These are phyloP conservation scores for Seladonia tumulorum DNA, from an alignment of 2,888 invertebrate genomes.

Conservation along the genomic window DNA sequence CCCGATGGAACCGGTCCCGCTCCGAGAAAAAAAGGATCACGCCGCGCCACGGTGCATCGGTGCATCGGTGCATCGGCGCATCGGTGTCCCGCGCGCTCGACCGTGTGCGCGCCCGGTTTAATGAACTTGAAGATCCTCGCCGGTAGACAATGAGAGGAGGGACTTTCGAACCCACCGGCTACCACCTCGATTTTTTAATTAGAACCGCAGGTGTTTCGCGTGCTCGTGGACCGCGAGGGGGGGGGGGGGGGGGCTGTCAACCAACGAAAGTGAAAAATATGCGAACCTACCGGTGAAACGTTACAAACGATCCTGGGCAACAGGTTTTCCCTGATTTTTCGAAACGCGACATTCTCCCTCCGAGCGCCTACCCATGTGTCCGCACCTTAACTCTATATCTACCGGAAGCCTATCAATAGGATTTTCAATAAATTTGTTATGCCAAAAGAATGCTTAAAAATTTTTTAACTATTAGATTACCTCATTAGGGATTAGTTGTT, in stretches of 20 bases:
- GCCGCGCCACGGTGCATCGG: conserved; percentile 26
- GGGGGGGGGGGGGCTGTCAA: background rate
- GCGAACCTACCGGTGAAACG: background rate
- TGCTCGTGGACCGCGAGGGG: conserved; percentile 33
- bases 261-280: conserved; percentile 4
- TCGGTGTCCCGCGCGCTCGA: conserved; percentile 51
- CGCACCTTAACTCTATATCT: background rate
- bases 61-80: conserved; percentile 13
- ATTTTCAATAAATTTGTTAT: background rate
- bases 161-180: conserved; percentile 4
- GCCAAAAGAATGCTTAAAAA: no score
- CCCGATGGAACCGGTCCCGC: conserved; percentile 73
- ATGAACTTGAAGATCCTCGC: conserved; percentile 67
- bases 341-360: background rate
- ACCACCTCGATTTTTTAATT: conserved; percentile 47
- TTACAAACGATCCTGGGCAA: background rate
- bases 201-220: conserved; percentile 74
- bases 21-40: conserved; percentile 48
- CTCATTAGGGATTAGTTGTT: no score
- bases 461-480: no score
- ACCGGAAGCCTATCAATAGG: background rate
- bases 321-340: conserved; percentile 4
- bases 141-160: conserved; percentile 65
- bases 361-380: background rate
- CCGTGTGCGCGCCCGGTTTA: conserved; percentile 59